Conservation (phyloP, 2,113 vertebrate species). For the Ammospiza caudacuta region DNA sequence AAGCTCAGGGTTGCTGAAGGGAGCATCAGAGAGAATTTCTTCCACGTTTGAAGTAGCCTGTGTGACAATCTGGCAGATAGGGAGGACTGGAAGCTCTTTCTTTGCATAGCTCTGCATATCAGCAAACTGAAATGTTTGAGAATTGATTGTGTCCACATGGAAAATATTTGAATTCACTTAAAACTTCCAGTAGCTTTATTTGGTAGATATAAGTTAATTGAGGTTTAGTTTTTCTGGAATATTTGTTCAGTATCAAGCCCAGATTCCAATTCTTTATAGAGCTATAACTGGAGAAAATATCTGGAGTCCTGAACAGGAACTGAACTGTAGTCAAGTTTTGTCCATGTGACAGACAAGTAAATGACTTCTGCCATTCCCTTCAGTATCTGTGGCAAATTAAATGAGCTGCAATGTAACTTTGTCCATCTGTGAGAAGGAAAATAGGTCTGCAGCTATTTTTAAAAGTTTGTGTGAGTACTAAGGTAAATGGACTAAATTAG, state of each 20-base stretch:
- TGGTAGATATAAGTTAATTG: background rate
- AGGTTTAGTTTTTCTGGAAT: background rate
- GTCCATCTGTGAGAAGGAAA: background rate
- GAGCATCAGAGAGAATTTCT: background rate
- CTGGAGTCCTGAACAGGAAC: background rate
- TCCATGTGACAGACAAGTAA: background rate
- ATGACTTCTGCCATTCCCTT: background rate
- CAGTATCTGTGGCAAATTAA: background rate
- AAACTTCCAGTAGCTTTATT: background rate
- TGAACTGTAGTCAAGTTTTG: background rate
- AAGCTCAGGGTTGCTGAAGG: background rate
- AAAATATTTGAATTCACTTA: background rate
- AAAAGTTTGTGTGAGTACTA: background rate
- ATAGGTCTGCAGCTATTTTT: background rate
- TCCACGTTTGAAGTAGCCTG: fast-evolving
- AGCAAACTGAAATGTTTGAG: background rate
- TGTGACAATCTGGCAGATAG: background rate
- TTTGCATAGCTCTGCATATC: background rate
- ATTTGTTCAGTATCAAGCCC: background rate
- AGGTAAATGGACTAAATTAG: background rate
- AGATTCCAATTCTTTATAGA: background rate
- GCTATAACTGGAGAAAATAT: background rate
- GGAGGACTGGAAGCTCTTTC: background rate
- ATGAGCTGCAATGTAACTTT: background rate
- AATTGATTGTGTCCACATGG: background rate